Evolutionary conservation across 2,797 vertebrate species (phyloP).

Genomic region (Hydrolagus colliei): DNA sequence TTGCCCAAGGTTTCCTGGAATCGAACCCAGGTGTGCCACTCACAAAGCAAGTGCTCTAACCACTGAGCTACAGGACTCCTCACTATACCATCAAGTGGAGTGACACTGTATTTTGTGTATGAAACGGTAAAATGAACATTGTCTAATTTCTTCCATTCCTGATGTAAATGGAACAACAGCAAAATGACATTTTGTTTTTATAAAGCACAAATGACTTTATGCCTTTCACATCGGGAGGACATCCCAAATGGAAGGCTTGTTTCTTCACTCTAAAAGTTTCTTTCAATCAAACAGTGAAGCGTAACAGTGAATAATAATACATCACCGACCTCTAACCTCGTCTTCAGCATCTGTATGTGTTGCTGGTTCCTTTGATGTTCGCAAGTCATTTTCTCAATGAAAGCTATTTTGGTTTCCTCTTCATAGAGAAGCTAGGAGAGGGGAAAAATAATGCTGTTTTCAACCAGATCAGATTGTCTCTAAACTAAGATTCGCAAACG

Average conservation of each 20-base stretch:
- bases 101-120: no score
- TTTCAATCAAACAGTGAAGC: neutral
- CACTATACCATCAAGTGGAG: no score
- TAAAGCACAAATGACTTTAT: no score
- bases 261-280: neutral
- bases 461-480: neutral
- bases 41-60: no score
- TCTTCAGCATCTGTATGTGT: neutral
- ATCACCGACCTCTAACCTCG: conserved; percentile 33
- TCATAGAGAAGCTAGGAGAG: conserved; percentile 35
- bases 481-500: neutral
- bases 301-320: neutral
- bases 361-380: conserved; percentile 36
- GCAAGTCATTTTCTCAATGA: conserved; percentile 20
- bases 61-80: no score
- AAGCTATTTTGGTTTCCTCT: neutral
- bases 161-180: no score
- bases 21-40: no score
- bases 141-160: no score
- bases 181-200: no score
- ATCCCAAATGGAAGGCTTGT: neutral
- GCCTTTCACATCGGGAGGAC: no score
- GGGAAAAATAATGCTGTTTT: neutral
- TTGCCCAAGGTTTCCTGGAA: no score
- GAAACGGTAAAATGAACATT: no score